Percentiles rank a stretch among this genome's conserved stretches.
phyloP scores from a whole-genome alignment of 2,797 vertebrate genomes.

The Yasuhikotakia modesta region DNA sequence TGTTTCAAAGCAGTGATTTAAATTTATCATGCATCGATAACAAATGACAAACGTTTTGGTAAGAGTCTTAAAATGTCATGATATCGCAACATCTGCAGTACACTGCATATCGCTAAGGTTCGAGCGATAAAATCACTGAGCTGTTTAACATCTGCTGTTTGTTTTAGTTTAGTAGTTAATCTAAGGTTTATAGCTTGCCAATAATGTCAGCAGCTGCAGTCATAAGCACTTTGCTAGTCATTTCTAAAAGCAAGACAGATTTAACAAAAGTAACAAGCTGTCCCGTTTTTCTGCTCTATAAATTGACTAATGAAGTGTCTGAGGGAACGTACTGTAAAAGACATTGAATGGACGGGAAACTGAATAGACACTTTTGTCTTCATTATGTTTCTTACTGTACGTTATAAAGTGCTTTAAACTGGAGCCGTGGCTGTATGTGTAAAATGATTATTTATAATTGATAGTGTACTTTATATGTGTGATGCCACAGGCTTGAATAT shows the following conservation, averaged over 20 bases:
- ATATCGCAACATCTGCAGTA: not conserved
- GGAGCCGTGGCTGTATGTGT: slow-evolving; percentile 1
- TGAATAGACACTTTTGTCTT: slow-evolving; percentile 1
- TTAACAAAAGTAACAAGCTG: not conserved
- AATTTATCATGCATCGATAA: not conserved
- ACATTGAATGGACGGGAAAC: not conserved
- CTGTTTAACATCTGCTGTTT: slow-evolving; percentile 38
- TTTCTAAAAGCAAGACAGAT: not conserved
- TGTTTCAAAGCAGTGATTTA: not conserved
- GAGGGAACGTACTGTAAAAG: not conserved
- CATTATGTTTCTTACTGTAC: not conserved
- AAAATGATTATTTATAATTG: slow-evolving; percentile 24
- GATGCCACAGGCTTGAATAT: not conserved
- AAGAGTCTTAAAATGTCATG: not conserved
- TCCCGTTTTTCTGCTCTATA: not conserved
- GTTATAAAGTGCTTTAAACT: not conserved
- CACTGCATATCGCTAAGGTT: slow-evolving; percentile 29
- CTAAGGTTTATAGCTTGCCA: not conserved
- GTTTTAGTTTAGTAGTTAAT: slow-evolving; percentile 18
- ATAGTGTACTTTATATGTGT: slow-evolving; percentile 27
- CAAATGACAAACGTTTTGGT: too few species aligned
- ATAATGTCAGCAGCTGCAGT: not conserved
- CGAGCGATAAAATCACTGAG: slow-evolving; percentile 23
- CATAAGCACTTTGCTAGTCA: slow-evolving; percentile 3
- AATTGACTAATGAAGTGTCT: not conserved